Percentiles rank a stretch among this genome's conserved stretches.
phyloP scores from a whole-genome alignment of 2,113 vertebrate genomes.

The Holacanthus passer region DNA sequence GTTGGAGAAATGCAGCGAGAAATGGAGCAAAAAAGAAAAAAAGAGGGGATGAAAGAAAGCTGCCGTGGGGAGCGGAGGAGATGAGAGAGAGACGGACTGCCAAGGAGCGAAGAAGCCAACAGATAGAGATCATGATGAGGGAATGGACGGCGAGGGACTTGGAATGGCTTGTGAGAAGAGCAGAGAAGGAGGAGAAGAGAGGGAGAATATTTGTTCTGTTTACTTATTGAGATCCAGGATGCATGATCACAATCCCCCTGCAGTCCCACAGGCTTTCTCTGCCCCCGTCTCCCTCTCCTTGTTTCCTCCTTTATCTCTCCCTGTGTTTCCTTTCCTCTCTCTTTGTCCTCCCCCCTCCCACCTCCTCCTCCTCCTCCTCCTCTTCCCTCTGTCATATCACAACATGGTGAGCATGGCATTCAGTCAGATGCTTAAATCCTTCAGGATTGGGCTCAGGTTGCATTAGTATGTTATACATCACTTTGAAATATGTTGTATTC shows the following conservation, averaged over 20 bases:
- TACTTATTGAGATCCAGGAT: constrained; percentile 77
- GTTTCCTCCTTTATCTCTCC: constrained; percentile 46
- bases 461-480: constrained; percentile 35
- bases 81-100: constrained; percentile 60
- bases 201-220: constrained; percentile 75
- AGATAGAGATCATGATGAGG: constrained; percentile 76
- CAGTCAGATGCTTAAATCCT: constrained; percentile 55
- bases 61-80: constrained; percentile 58
- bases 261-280: constrained; percentile 51
- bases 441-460: constrained; percentile 45
- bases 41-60: constrained; percentile 53
- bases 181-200: constrained; percentile 60
- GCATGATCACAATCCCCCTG: constrained; percentile 56
- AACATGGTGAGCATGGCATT: constrained; percentile 39
- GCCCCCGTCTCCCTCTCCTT: constrained; percentile 13
- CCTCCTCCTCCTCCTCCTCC: neutral
- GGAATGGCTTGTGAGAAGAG: constrained; percentile 62
- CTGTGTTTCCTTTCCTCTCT: constrained; percentile 29
- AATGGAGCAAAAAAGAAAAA: constrained; percentile 51
- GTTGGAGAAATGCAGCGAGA: constrained; percentile 42
- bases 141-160: constrained; percentile 61
- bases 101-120: constrained; percentile 67
- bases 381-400: constrained; percentile 38
- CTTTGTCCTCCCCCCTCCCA: constrained; percentile 27
- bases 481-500: constrained; percentile 11